These are phyloP conservation scores for Pantherophis alleghaniensis DNA, from an alignment of 2,797 vertebrate genomes.

Conservation along the genomic window DNA sequence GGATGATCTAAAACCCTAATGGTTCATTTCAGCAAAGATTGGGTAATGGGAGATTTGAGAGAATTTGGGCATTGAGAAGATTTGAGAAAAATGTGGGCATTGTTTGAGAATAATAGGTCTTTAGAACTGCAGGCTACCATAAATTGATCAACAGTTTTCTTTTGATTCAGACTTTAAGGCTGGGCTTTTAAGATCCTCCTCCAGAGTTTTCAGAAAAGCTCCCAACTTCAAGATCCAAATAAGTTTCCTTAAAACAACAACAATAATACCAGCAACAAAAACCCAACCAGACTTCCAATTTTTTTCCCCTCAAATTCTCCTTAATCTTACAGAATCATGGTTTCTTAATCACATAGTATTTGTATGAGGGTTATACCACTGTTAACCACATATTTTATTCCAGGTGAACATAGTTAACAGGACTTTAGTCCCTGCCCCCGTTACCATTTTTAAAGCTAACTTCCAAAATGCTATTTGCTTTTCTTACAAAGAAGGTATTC, in stretches of 20 bases:
- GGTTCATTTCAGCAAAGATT: background rate
- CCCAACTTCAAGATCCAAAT: background rate
- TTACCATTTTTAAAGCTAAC: background rate
- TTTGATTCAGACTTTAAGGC: background rate
- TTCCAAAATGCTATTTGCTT: background rate
- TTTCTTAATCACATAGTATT: background rate
- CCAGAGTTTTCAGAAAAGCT: background rate
- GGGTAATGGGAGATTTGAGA: background rate
- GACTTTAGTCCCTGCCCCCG: background rate
- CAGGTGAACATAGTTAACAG: background rate
- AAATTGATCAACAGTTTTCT: background rate
- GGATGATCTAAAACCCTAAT: background rate
- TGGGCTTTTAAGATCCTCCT: background rate
- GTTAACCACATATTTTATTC: background rate
- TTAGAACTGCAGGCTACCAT: background rate
- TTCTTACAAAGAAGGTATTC: background rate
- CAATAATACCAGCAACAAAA: background rate
- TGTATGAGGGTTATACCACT: background rate
- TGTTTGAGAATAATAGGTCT: background rate
- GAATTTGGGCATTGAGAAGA: background rate
- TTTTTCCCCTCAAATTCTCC: background rate
- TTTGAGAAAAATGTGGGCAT: background rate
- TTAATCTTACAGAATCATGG: background rate
- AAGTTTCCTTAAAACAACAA: background rate
- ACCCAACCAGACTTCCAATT: background rate